phyloP scores from a whole-genome alignment of 2,797 vertebrate genomes.

The Anas bernieri region DNA sequence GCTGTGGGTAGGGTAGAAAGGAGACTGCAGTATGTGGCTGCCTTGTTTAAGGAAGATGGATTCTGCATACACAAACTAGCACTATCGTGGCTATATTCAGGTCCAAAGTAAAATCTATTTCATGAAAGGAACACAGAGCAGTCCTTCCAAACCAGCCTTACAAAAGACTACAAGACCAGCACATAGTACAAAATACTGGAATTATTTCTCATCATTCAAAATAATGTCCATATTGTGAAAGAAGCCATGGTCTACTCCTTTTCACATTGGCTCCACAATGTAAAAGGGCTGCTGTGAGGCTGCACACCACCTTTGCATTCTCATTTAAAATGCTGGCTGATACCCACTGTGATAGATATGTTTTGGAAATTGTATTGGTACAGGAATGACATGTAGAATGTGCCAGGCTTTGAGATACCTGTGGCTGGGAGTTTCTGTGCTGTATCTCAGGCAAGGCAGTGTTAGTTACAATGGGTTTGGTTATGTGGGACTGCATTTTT shows the following conservation, averaged over 20 bases:
- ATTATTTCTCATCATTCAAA: not conserved
- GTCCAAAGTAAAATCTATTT: not conserved
- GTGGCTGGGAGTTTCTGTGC: not conserved
- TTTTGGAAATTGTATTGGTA: not conserved
- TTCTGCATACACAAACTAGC: not conserved
- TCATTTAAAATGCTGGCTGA: not conserved
- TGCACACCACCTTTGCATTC: not conserved
- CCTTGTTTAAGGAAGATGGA: not conserved
- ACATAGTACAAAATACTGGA: not conserved
- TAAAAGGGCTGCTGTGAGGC: not conserved
- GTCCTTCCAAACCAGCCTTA: not conserved
- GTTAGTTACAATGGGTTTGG: not conserved
- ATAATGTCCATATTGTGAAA: not conserved
- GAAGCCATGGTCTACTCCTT: not conserved
- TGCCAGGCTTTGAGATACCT: not conserved
- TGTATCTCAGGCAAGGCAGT: not conserved
- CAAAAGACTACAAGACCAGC: not conserved
- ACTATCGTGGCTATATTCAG: not conserved
- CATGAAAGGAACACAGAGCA: not conserved
- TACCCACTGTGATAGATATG: not conserved
- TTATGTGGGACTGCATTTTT: not conserved
- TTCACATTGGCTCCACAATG: not conserved
- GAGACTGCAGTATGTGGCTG: not conserved
- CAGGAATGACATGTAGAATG: not conserved
- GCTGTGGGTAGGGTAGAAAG: not conserved